phyloP scores from a whole-genome alignment of 2,888 invertebrate species.

The Polymixis flavicincta region DNA sequence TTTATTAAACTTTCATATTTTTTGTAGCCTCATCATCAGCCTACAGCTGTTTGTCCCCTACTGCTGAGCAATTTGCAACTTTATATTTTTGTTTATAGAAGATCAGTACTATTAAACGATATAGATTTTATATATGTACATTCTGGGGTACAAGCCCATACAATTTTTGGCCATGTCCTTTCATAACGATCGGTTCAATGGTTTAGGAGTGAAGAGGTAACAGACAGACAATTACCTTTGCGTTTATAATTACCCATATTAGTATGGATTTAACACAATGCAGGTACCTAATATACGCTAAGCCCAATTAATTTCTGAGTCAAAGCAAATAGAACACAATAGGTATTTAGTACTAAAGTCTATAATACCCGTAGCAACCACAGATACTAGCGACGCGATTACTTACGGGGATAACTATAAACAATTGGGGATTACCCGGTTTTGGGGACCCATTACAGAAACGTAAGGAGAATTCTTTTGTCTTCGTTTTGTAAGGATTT shows the following conservation, averaged over 20 bases:
- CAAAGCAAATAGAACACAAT: slow-evolving; percentile 36
- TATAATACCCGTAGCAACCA: slow-evolving; percentile 32
- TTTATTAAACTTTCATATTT: too few relatives aligned
- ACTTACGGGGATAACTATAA: slow-evolving; percentile 68
- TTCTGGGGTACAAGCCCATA: too few relatives aligned
- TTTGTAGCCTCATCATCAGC: too few relatives aligned
- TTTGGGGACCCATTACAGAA: slow-evolving; percentile 47
- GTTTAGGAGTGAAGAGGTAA: not conserved
- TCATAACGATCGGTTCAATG: not conserved
- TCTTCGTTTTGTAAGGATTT: slow-evolving; percentile 24
- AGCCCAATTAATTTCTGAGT: slow-evolving; percentile 51
- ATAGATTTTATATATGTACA: too few relatives aligned
- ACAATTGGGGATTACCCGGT: slow-evolving; percentile 66
- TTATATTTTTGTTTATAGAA: too few relatives aligned
- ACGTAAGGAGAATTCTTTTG: slow-evolving; percentile 39
- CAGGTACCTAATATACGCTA: slow-evolving; percentile 6
- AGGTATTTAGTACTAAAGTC: slow-evolving; percentile 37
- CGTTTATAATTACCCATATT: not conserved
- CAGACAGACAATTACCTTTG: not conserved
- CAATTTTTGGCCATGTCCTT: too few relatives aligned
- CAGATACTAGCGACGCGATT: slow-evolving; percentile 46
- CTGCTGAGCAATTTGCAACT: too few relatives aligned
- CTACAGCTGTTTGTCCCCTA: too few relatives aligned
- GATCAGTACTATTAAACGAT: too few relatives aligned
- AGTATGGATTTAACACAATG: not conserved